Evolutionary conservation across 2,113 vertebrate genomes (phyloP), one percentile per base, ranked within the genome.

Genomic region (Forbesichthys papilliferus): DNA sequence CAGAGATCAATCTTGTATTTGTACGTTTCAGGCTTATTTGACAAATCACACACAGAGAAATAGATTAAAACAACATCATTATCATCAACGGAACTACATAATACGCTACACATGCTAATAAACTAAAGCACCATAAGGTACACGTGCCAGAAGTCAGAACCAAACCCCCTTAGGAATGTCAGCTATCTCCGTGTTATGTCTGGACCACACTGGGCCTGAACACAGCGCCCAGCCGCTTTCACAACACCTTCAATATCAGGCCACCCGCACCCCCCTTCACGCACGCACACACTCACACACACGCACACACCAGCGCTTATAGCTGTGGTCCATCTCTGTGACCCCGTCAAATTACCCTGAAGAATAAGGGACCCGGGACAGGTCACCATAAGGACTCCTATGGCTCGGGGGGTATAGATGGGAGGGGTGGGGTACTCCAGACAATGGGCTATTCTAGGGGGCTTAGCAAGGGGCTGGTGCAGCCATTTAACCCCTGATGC

Each of bases 391-490:
- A 79, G 85, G 86, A 82, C 86, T 87, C 83, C 79, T 55, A 71
- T 83, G 82, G 88, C 84, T 87, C 4, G 71, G 69, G 82, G 74
- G 12, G 36, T 5, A 8, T 42, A 4, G 49, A 11, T 52, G 10
- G 13, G 49, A 11, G 13, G 9, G 13, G 11, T 4, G 46, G 48
- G 20, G 61, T 14, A 2, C 64, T 49, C 11, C 55, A 57, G 76
- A 91, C 89, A 91, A 89, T 87, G 85, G 77, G 61, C 75, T 82
- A 77, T 89, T 91, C 85, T 89, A 75, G 62, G 18, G 46, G 70
- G 62, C 66, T 76, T 77, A 64, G 71, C 74, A 5, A 46, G 55
- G 78, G 82, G 84, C 85, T 82, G 83, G 71, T 77, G 64, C 60
- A 73, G 84, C 74, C 85, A 82, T 87, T 88, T 89, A 86, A 91